A percentile compares a stretch with the other conserved stretches of the same genome.
These are phyloP conservation scores for Lasioglossum vierecki DNA, from an alignment of 2,888 invertebrate genomes.

Conservation along the genomic window DNA sequence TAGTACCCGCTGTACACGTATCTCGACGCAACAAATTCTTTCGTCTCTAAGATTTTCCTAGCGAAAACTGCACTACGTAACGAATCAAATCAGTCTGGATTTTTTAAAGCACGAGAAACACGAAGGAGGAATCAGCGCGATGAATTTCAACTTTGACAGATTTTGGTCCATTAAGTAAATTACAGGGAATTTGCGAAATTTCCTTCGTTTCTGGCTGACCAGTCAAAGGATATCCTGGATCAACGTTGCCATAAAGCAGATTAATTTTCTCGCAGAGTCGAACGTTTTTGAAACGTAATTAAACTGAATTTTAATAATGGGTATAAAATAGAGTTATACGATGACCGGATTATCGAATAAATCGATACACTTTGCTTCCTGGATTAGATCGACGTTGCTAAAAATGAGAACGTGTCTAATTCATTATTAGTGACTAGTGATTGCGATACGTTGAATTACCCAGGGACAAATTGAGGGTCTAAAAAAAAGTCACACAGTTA, in stretches of 20 bases:
- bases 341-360: background rate
- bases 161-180: background rate
- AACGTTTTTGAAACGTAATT: background rate
- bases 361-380: background rate
- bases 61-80: background rate
- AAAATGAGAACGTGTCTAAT: background rate
- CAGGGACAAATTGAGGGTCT: background rate
- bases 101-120: background rate
- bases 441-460: background rate
- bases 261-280: background rate
- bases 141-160: background rate
- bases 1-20: no score
- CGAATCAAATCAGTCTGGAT: background rate
- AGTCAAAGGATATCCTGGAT: background rate
- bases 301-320: background rate
- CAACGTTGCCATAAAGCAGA: background rate
- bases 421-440: background rate
- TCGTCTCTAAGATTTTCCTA: no score
- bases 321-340: background rate
- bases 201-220: background rate
- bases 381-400: background rate
- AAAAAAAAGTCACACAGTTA: background rate
- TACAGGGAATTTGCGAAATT: slow-evolving; percentile 26
- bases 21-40: no score
- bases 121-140: background rate